A percentile compares a stretch with the other conserved stretches of the same genome.
These are phyloP conservation scores for Pygocentrus nattereri DNA, from an alignment of 2,797 vertebrate species.

Conservation along the genomic window DNA sequence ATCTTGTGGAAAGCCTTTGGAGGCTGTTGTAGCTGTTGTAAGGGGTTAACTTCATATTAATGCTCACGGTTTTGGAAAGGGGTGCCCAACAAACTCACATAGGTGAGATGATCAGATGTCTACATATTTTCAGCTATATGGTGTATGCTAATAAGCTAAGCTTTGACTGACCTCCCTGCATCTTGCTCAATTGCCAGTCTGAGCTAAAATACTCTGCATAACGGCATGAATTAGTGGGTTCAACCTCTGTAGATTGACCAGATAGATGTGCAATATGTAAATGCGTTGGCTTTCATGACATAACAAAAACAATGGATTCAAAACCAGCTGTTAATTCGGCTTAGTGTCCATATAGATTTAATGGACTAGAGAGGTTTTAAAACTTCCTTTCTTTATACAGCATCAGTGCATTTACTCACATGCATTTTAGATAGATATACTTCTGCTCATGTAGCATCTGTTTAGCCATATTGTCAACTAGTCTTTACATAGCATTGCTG, in stretches of 20 bases:
- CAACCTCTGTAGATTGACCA: neutral
- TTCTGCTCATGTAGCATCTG: constrained; percentile 36
- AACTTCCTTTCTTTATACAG: too few species aligned
- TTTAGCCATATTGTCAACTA: constrained; percentile 34
- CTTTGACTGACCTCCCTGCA: too few species aligned
- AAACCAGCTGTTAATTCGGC: neutral
- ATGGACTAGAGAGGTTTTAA: neutral
- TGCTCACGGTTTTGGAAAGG: too few species aligned
- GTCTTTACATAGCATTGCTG: constrained; percentile 36
- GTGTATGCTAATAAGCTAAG: neutral
- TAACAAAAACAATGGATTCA: neutral
- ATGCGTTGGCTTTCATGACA: neutral
- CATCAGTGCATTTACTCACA: constrained; percentile 10
- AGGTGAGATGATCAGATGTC: too few species aligned
- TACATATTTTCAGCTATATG: neutral
- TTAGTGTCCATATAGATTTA: neutral
- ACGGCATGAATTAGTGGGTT: neutral
- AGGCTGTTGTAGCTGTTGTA: too few species aligned
- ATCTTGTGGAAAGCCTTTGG: too few species aligned
- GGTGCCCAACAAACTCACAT: too few species aligned
- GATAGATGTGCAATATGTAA: neutral
- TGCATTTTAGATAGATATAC: constrained; percentile 13
- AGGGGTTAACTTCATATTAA: too few species aligned
- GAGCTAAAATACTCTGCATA: neutral
- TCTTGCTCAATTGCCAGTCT: neutral